Base-by-base conservation (phyloP, 1,140 invertebrate genomes). In the Drosophila varians region DNA sequence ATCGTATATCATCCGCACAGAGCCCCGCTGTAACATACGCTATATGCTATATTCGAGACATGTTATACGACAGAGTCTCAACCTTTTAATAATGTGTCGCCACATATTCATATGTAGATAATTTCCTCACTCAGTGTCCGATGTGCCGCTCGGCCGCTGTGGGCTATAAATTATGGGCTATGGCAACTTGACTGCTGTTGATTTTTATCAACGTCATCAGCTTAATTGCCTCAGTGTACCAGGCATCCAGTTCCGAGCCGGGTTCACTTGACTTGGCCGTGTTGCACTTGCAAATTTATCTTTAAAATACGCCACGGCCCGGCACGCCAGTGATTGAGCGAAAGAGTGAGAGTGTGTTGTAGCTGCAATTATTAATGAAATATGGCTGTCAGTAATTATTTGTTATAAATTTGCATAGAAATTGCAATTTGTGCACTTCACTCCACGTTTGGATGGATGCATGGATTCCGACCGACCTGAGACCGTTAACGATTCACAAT, bases 341-440 rank as follows among this genome's bases (percentile, higher is more conserved):
- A 54, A 36, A 12, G 43, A 31, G 43, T 45, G 49, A 60, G 64
- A 25, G 61, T 26, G 55, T 43, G 31, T 56, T 61, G 69, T 69
- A 38, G 51, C 72, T 71, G 83, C 84, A 88, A 89, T 88, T 88
- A 88, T 78, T 88, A 89, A 88, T 84, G 78, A 89, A 89, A 83
- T 89, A 89, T 88, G 80, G 83, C 78, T 89, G 77, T 88, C 83
- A 76, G 83, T 89, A 88, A 88, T 88, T 88, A 83, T 88, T 83
- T 88, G 83, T 88, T 88, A 89, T 88, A 83, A 88, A 88, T 88
- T 88, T 88, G 83, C 83, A 88, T 88, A 88, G 83, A 88, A 89
- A 88, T 89, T 88, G 83, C 83, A 82, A 87, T 82, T 88, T 88
- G 82, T 80, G 69, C 82, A 74, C 58, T 80, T 76, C 82, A 74